These are phyloP conservation scores for Platichthys stellatus DNA, from an alignment of 2,113 vertebrate genomes.

Conservation along the genomic window DNA sequence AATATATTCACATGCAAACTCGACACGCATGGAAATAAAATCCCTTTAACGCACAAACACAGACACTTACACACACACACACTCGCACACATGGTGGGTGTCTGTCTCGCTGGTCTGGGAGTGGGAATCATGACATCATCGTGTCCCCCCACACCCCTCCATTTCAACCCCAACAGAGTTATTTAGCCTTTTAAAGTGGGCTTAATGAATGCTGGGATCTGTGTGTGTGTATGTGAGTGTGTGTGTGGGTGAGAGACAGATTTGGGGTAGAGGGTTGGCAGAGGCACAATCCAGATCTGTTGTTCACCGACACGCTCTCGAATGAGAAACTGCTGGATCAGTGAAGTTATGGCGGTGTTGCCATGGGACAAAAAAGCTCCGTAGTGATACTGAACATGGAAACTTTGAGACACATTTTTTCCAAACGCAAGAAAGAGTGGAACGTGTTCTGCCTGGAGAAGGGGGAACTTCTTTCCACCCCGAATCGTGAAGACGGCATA, in stretches of 20 bases:
- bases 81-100: slow-evolving; percentile 1
- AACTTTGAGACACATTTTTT: slow-evolving; percentile 41
- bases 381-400: slow-evolving; percentile 38
- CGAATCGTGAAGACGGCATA: slow-evolving; percentile 35
- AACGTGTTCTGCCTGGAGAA: slow-evolving; percentile 31
- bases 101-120: slow-evolving; percentile 43
- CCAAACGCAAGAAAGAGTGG: slow-evolving; percentile 35
- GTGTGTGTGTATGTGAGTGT: slow-evolving; percentile 10
- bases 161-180: slow-evolving; percentile 41
- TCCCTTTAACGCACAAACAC: slow-evolving; percentile 9
- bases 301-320: slow-evolving; percentile 14
- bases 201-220: slow-evolving; percentile 29
- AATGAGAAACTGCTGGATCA: slow-evolving; percentile 32
- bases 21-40: slow-evolving; percentile 1
- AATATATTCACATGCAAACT: slow-evolving; percentile 30
- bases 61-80: neutral
- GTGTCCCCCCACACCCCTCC: slow-evolving; percentile 16
- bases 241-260: neutral
- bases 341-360: slow-evolving; percentile 30
- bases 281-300: slow-evolving; percentile 18
- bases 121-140: slow-evolving; percentile 64
- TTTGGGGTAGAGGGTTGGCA: slow-evolving; percentile 12
- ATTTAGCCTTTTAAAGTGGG: slow-evolving; percentile 39
- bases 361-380: slow-evolving; percentile 20
- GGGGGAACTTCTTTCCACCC: slow-evolving; percentile 28